Base-by-base conservation (phyloP, 2,113 vertebrate species). In the Chaetodon auriga region DNA sequence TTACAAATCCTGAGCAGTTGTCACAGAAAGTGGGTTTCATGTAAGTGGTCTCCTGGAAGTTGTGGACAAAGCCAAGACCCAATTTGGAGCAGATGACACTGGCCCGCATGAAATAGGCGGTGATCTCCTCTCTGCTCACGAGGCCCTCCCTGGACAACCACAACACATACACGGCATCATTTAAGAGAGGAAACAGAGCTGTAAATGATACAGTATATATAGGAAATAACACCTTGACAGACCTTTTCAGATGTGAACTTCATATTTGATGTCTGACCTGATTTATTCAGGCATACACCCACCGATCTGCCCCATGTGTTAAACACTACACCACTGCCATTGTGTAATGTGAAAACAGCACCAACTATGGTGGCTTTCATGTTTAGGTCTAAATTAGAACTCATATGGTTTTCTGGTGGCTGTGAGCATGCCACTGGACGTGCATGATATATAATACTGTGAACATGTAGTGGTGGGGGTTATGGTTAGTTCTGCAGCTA, bases 1-100 rank as follows among this genome's bases (percentile, higher is more conserved):
- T 97, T 96, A 99, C 98, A 93, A 99, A 98, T 95, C 97, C 97
- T 77, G 98, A 97, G 89, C 97, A 99, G 95, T 99, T 98, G 94
- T 99, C 97, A 10, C 98, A 99, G 93, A 99, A 99, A 8, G 98
- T 99, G 69, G 98, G 98, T 78, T 97, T 97, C 94, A 99, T 94
- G 87, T 99, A 99, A 70, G 98, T 99, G 75, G 97, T 97, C 90
- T 99, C 98, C 89, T 99, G 97, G 91, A 99, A 99, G 93, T 96
- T 99, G 92, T 99, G 98, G 81, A 97, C 95, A 86, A 99, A 99
- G 51, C 97, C 97, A 70, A 98, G 94, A 78, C 97, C 97, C 75
- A 99, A 91, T 92, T 98, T 99, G 88, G 97, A 98, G 92, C 97
- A 99, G 93, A 99, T 98, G 16, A 98, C 98, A 78, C 97, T 99